Evolutionary conservation across 2,113 vertebrate genomes (phyloP), one percentile per base, ranked within the genome.

Genomic region (Aleadryas rufinucha): DNA sequence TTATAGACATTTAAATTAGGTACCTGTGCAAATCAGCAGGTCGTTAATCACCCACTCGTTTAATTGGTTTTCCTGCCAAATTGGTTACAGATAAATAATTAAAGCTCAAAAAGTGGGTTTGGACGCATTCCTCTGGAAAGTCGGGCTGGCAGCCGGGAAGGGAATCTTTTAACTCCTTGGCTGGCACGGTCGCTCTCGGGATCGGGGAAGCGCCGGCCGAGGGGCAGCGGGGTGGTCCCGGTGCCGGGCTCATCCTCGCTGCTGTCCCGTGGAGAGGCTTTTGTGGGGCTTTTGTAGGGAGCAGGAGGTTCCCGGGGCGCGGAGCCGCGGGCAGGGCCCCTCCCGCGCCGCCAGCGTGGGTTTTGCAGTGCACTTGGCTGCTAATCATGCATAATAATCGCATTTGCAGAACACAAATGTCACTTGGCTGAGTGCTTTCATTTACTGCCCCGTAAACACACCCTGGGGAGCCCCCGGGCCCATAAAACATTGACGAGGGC

Each of bases 21-120:
- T 96, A 97, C 95, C 97, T 97, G 94, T 85, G 95, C 89, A 87
- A 90, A 95, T 94, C 94, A 95, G 95, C 87, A 70, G 95, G 93
- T 95, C 96, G 91, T 97, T 97, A 97, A 97, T 97, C 97, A 97
- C 93, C 96, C 94, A 87, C 92, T 97, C 72, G 15, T 97, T 97
- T 97, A 97, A 97, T 97, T 97, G 97, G 82, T 95, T 98, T 97
- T 92, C 86, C 94, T 97, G 95, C 96, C 97, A 97, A 97, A 97
- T 97, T 98, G 97, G 97, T 97, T 96, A 96, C 96, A 96, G 97
- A 97, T 97, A 97, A 97, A 97, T 97, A 97, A 97, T 97, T 97
- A 97, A 97, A 97, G 79, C 60, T 96, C n/a, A 94, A 97, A 94
- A 97, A 95, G 95, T 93, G 74, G 93, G 52, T 96, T 96, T 96